Evolutionary conservation across 2,113 vertebrate species (phyloP), one percentile per base, ranked within the genome.

Genomic region (Otolemur garnettii): DNA sequence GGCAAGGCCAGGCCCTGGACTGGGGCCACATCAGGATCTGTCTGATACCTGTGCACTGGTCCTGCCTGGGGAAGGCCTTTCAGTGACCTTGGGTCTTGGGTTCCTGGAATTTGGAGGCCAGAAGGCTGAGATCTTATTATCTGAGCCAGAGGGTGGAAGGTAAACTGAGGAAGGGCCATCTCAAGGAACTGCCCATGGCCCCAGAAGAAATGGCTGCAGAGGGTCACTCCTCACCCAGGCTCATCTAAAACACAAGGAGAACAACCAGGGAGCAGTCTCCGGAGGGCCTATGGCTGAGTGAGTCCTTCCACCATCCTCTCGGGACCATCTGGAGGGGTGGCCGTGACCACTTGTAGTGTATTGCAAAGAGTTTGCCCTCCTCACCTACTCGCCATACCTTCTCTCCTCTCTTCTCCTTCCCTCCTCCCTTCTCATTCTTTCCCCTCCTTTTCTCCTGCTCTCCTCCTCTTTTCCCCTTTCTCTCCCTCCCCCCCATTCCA

Each of bases 371-470:
- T 60, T 60, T 60, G 59, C 59, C 59, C 59, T 4, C 17, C 68
- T 35, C 33, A 8, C 15, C 62, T n/a, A 3, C n/a, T 19, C 68
- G 11, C 19, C 21, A 13, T 5, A 5, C 5, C 64, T 9, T 4
- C 60, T 22, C 60, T 22, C 24, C 14, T 14, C 64, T 12, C 13
- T 8, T 11, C 53, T 8, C 11, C 53, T 22, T 28, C 1, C 12
- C 7, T 18, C 7, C 7, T 18, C 12, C 7, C 74, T 45, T 11
- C 24, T n/a, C 72, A 1, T 38, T 18, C 22, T 22, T 11, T 24
- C 38, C 7, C 24, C 24, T 5, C 24, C 24, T 6, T 13, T 2
- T 28, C 2, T 14, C 30, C 2, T 13, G 6, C 64, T 1, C 5
- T 14, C 15, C 64, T 69, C 66, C 7, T 33, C 18, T 2, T 4